Percentiles rank a stretch among this genome's conserved stretches.
Conservation (phyloP, 2,797 vertebrate genomes). For the Mastacembelus armatus region DNA sequence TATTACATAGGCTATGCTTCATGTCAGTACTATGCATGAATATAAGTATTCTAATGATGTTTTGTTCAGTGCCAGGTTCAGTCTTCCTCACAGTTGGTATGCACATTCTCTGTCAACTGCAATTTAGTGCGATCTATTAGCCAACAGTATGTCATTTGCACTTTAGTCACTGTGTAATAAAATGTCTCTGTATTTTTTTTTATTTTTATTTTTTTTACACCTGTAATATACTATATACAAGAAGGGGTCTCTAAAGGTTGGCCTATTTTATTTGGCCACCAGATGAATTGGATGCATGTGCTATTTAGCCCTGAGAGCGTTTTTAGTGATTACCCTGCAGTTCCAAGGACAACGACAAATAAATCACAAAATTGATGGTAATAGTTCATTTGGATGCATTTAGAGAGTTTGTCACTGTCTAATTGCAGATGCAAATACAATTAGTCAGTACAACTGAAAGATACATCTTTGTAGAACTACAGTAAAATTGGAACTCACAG, state of each 20-base stretch:
- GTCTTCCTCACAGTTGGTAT: conserved; percentile 35
- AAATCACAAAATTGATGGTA: conserved; percentile 54
- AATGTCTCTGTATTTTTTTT: background rate
- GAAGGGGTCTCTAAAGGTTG: background rate
- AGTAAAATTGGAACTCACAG: background rate
- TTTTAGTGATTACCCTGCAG: conserved; percentile 58
- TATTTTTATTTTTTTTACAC: background rate
- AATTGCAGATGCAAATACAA: conserved; percentile 51
- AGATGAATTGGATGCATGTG: conserved; percentile 37
- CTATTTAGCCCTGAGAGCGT: conserved; percentile 40
- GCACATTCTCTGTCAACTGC: conserved; percentile 21
- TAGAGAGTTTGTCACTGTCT: conserved; percentile 47
- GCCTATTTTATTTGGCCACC: conserved; percentile 27
- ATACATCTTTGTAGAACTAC: conserved; percentile 10
- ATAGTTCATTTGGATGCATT: conserved; percentile 45
- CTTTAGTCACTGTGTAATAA: background rate
- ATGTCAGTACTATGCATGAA: conserved; percentile 41
- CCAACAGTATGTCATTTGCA: conserved; percentile 17
- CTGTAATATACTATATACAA: background rate
- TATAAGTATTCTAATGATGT: conserved; percentile 59
- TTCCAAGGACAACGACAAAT: conserved; percentile 62
- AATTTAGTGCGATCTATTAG: conserved; percentile 42
- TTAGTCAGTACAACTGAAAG: conserved; percentile 25
- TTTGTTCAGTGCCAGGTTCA: conserved; percentile 45
- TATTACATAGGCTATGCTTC: conserved; percentile 42